These are phyloP conservation scores for Euglossa dilemma DNA, from an alignment of 1,140 invertebrate genomes.

Conservation along the genomic window DNA sequence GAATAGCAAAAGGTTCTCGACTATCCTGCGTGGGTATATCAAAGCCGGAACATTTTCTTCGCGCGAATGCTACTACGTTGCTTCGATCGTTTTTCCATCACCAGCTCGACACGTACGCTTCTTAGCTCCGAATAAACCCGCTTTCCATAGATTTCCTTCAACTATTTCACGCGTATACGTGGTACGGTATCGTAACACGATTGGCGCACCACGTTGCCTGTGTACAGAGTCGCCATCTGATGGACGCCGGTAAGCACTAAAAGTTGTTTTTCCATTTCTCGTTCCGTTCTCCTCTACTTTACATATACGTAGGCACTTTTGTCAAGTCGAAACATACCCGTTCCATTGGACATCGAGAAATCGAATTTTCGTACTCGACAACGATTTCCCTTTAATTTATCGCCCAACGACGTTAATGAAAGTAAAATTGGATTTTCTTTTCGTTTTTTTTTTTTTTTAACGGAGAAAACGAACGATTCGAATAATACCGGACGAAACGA, in stretches of 20 bases:
- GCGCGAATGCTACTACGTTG: not conserved
- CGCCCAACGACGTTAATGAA: too few relatives aligned
- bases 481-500: too few relatives aligned
- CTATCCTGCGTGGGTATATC: slow-evolving; percentile 42
- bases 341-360: too few relatives aligned
- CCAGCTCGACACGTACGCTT: not conserved
- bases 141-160: not conserved
- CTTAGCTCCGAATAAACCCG: not conserved
- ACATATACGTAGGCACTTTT: not conserved
- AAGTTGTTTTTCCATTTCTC: slow-evolving; percentile 24
- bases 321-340: too few relatives aligned
- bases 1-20: slow-evolving; percentile 47
- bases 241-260: slow-evolving; percentile 71
- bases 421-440: too few relatives aligned
- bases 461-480: not conserved
- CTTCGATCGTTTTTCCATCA: not conserved
- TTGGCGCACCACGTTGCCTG: slow-evolving; percentile 52
- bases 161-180: not conserved
- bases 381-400: not conserved
- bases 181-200: not conserved
- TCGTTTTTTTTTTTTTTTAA: too few relatives aligned
- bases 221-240: slow-evolving; percentile 68
- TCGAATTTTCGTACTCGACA: not conserved
- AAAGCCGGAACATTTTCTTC: slow-evolving; percentile 42
- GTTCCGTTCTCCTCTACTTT: not conserved